phyloP scores from a whole-genome alignment of 2,888 invertebrate genomes.

The Philereme vetulata region DNA sequence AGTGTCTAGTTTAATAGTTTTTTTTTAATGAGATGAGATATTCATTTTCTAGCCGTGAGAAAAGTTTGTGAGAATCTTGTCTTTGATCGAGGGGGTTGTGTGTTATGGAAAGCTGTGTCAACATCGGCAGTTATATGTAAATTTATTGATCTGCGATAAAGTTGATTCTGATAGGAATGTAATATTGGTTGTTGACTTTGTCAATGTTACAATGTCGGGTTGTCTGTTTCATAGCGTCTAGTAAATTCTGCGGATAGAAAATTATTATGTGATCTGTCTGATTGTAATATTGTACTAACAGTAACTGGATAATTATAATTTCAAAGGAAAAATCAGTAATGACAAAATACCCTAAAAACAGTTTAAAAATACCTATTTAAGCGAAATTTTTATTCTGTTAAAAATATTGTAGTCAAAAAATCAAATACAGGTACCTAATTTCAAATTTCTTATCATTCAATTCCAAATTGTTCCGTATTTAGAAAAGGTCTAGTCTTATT shows the following conservation, averaged over 20 bases:
- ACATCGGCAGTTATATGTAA: slow-evolving; percentile 74
- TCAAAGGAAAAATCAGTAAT: too few species aligned
- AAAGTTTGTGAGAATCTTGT: slow-evolving; percentile 56
- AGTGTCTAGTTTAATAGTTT: slow-evolving; percentile 66
- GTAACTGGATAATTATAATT: too few species aligned
- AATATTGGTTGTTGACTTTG: slow-evolving; percentile 34
- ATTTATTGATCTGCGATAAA: slow-evolving; percentile 55
- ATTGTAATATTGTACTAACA: too few species aligned
- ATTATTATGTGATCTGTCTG: too few species aligned
- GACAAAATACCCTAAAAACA: too few species aligned
- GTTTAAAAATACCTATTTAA: too few species aligned
- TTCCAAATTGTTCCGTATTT: neutral
- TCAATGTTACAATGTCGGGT: slow-evolving; percentile 2
- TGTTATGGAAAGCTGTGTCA: slow-evolving; percentile 79
- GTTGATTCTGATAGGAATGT: slow-evolving; percentile 42
- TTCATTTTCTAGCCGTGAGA: slow-evolving; percentile 57
- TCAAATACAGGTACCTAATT: too few species aligned
- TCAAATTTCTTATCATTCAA: too few species aligned
- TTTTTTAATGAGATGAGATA: slow-evolving; percentile 55
- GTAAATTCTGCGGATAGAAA: neutral
- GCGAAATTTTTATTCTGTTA: too few species aligned
- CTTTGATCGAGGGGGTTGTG: slow-evolving; percentile 76
- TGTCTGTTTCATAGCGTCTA: neutral
- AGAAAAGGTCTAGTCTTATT: slow-evolving; percentile 9
- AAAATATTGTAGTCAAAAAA: too few species aligned